Conservation (phyloP, 1,140 invertebrate genomes). For the Episyrphus balteatus region DNA sequence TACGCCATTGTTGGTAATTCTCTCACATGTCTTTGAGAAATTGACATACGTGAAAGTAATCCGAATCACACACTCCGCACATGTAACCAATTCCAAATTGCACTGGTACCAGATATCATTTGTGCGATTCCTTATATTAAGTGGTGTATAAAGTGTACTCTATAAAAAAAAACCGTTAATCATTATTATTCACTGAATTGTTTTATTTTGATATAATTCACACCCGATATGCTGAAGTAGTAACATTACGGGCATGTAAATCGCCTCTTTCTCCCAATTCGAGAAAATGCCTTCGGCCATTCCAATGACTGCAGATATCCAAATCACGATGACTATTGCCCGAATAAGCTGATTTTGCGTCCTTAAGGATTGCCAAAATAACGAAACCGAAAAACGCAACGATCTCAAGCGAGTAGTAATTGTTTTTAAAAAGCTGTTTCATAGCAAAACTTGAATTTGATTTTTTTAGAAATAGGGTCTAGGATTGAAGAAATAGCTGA, state of each 20-base stretch:
- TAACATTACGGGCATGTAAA: constrained; percentile 44
- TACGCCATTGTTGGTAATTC: constrained; percentile 15
- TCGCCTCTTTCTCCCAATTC: constrained; percentile 49
- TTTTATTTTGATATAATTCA: not conserved
- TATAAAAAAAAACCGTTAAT: constrained; percentile 5
- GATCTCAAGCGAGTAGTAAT: no score
- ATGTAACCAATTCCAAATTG: constrained; percentile 55
- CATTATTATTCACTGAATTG: no score
- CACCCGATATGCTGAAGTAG: constrained; percentile 32
- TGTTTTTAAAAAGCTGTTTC: no score
- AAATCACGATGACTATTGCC: constrained; percentile 35
- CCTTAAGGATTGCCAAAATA: no score
- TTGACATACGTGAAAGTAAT: constrained; percentile 46
- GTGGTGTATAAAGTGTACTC: constrained; percentile 17
- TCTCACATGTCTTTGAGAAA: constrained; percentile 35
- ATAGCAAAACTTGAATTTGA: no score
- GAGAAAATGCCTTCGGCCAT: constrained; percentile 47
- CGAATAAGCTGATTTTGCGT: constrained; percentile 15
- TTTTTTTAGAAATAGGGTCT: no score
- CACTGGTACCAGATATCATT: constrained; percentile 44
- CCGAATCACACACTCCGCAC: constrained; percentile 56
- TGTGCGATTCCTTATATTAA: constrained; percentile 22
- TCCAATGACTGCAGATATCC: constrained; percentile 50
- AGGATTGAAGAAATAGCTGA: no score
- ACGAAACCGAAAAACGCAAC: no score